Base-by-base conservation (phyloP, 2,888 invertebrate species). In the Drosophila anomelani region DNA sequence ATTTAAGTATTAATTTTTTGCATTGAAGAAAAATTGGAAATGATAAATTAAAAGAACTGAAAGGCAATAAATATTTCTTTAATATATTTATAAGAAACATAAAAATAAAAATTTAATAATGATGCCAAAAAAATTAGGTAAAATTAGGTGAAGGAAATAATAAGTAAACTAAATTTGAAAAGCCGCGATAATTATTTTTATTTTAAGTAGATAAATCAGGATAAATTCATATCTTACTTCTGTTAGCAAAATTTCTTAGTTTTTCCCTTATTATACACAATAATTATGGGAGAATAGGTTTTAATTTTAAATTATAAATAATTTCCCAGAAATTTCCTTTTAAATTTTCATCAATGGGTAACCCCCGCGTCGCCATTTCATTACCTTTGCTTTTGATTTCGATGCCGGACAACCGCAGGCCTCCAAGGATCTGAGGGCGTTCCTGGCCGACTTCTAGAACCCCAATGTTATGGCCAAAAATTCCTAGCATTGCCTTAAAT, bases 401-500 rank as follows among this genome's bases (percentile, higher is more conserved):
- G 70, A 70, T 68, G 63, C 69, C 58, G 43, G 57, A 32, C 34
- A 68, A 66, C 81, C 85, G 62, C 85, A 79, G 64, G 69, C 69
- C 57, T 66, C 62, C 49, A 43, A 36, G 38, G 10, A 53, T 51
- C 51, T 38, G 15, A 38, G 23, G 32, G 15, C n/a, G 23, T 13
- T n/a, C 26, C 51, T 51, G 54, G n/a, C 39, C 17, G 17, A 12
- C 23, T 26, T n/a, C 49, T 29, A 38, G 13, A 23, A 64, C 47
- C 64, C 46, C 34, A 8, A 23, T 44, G 23, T 20, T 60, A 29
- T 23, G 66, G 54, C 55, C 58, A 46, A 62, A 77, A 77, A 82
- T 82, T 82, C 81, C 56, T 59, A 68, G 55, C 77, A 80, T 85
- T 80, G 68, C 69, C 62, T 38, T 39, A 56, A 49, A 61, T 75